Evolutionary conservation across 2,797 vertebrate species (phyloP).

Genomic region (Gambelia wislizenii): DNA sequence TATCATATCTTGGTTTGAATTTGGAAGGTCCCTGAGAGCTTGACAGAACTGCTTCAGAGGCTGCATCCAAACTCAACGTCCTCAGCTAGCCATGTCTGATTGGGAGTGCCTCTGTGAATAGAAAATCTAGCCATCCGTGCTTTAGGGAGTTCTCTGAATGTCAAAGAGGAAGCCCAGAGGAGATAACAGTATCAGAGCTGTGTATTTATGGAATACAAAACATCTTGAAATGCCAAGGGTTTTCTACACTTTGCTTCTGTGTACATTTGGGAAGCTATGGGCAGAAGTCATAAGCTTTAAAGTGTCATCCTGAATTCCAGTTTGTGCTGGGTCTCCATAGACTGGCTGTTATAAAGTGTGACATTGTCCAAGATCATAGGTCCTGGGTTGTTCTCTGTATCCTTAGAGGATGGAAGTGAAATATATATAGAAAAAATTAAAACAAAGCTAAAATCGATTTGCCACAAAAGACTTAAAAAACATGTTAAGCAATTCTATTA

Average conservation of each 20-base stretch:
- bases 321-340: not conserved
- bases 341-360: accelerated
- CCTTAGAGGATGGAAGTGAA: not conserved
- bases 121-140: not conserved
- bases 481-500: no score
- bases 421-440: not conserved
- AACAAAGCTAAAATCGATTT: no score
- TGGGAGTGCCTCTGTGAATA: no score
- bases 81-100: not conserved
- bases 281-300: not conserved
- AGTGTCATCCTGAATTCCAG: not conserved
- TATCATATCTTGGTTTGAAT: not conserved
- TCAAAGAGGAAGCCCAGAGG: not conserved
- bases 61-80: not conserved
- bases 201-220: not conserved
- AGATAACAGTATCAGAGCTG: not conserved
- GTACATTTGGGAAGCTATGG: not conserved
- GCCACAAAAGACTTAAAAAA: no score
- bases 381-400: not conserved
- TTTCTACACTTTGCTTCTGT: not conserved
- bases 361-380: not conserved
- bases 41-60: not conserved
- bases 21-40: not conserved
- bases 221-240: not conserved
- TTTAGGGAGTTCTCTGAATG: not conserved